A percentile compares a stretch with the other conserved stretches of the same genome.
Evolutionary conservation across 2,113 vertebrate genomes (phyloP).

Genomic region (Puffinus mauretanicus): DNA sequence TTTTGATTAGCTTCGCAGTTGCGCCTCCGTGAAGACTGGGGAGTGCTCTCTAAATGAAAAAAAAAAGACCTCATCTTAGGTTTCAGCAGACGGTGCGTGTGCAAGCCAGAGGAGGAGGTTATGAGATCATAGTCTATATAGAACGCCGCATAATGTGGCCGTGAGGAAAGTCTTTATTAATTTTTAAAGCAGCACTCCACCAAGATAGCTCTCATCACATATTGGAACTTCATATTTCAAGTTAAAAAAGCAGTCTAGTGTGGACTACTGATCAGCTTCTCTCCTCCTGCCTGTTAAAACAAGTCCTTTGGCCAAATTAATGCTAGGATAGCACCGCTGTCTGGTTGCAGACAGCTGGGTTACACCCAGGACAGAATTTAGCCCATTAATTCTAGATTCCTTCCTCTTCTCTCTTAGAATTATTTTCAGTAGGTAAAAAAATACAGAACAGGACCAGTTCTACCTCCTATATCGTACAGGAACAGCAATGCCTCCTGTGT

Average conservation of each 20-base stretch:
- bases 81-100: slow-evolving; percentile 62
- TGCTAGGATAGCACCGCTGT: background rate
- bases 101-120: slow-evolving; percentile 28
- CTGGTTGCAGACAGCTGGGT: background rate
- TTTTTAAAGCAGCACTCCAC: slow-evolving; percentile 42
- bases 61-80: slow-evolving; percentile 58
- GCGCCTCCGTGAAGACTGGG: slow-evolving; percentile 19
- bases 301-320: background rate
- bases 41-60: slow-evolving; percentile 45
- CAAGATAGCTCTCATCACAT: background rate
- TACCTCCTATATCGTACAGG: background rate
- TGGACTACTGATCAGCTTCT: background rate
- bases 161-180: slow-evolving; percentile 24
- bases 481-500: background rate
- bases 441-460: background rate
- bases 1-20: slow-evolving; percentile 55
- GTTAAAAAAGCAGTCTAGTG: background rate
- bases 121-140: slow-evolving; percentile 72
- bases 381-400: background rate
- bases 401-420: background rate
- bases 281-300: background rate
- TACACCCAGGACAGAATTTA: background rate
- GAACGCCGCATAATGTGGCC: slow-evolving; percentile 29
- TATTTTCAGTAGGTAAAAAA: background rate
- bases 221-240: background rate